Percentiles rank a stretch among this genome's conserved stretches.
phyloP scores from a whole-genome alignment of 2,113 vertebrate species.

The Epinephelus cyanopodus region DNA sequence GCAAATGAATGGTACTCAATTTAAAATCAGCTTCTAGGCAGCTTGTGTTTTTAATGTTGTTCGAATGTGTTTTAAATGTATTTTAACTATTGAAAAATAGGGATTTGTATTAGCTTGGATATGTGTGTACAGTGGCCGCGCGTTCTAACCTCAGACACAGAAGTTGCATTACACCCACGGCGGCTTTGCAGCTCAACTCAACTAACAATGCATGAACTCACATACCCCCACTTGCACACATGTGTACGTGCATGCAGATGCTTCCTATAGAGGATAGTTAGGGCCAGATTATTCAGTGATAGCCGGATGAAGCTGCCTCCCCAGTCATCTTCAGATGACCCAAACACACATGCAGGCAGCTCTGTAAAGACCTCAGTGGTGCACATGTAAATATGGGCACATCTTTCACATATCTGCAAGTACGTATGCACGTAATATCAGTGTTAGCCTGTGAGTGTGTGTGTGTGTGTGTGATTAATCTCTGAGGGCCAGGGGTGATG shows the following conservation, averaged over 20 bases:
- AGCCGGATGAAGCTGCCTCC: conserved; percentile 15
- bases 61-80: conserved; percentile 40
- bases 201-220: neutral
- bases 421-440: neutral
- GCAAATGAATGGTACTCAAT: conserved; percentile 40
- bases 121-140: neutral
- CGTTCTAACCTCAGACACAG: neutral
- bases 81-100: neutral
- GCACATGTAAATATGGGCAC: neutral
- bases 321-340: conserved; percentile 22
- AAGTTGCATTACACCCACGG: neutral
- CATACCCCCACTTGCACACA: neutral
- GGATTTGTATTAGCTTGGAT: neutral
- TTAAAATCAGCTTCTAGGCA: conserved; percentile 43
- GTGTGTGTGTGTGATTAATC: conserved; percentile 64
- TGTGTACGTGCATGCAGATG: conserved; percentile 10
- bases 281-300: conserved; percentile 24
- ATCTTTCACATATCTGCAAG: neutral
- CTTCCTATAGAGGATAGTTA: conserved; percentile 27
- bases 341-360: neutral
- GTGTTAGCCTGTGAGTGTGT: conserved; percentile 16
- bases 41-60: conserved; percentile 47
- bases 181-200: neutral
- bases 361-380: neutral
- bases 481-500: conserved; percentile 56